These are phyloP conservation scores for Nanorana parkeri DNA, from an alignment of 2,113 vertebrate species.

Conservation along the genomic window DNA sequence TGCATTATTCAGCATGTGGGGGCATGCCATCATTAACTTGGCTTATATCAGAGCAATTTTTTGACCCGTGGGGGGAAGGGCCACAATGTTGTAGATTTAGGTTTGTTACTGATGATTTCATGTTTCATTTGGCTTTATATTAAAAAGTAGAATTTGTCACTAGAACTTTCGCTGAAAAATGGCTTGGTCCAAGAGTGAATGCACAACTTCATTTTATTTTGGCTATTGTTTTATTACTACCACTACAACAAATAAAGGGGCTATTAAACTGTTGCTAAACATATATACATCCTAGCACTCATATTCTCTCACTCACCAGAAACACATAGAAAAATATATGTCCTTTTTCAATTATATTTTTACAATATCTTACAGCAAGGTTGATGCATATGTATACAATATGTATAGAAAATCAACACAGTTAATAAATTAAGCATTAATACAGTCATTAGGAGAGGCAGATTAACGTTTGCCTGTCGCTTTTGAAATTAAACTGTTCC, in stretches of 20 bases:
- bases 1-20: no score
- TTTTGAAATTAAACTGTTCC: background rate
- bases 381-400: conserved; percentile 61
- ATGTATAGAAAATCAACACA: conserved; percentile 40
- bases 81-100: no score
- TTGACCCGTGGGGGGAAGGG: no score
- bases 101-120: no score
- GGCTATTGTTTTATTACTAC: background rate
- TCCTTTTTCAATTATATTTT: conserved; percentile 84
- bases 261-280: background rate
- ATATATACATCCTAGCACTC: conserved; percentile 25
- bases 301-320: conserved; percentile 74
- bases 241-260: background rate
- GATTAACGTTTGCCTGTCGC: background rate
- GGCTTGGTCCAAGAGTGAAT: conserved; percentile 66
- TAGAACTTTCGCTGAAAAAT: no score
- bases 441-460: background rate
- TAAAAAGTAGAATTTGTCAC: no score
- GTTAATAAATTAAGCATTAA: conserved; percentile 3
- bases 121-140: no score
- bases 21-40: no score
- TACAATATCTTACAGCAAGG: conserved; percentile 83
- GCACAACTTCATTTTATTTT: conserved; percentile 69
- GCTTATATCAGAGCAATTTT: no score
- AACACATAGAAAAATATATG: conserved; percentile 92